phyloP scores from a whole-genome alignment of 2,113 vertebrate species.

The Clarias macrocephalus region DNA sequence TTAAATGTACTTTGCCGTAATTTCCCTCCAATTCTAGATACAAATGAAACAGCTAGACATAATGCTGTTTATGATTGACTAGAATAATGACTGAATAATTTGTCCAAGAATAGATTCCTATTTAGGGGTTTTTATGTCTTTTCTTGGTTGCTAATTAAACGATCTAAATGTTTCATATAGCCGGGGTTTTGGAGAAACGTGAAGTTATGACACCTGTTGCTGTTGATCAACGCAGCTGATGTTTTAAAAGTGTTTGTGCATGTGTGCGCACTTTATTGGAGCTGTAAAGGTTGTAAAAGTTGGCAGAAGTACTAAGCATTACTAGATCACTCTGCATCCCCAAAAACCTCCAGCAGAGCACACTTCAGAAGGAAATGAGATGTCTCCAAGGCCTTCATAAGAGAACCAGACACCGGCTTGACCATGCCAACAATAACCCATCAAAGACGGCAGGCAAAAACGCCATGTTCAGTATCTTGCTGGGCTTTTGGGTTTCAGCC shows the following conservation, averaged over 20 bases:
- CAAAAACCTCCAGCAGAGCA: slow-evolving; percentile 37
- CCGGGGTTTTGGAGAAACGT: not conserved
- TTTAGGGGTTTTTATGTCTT: not conserved
- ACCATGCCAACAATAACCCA: slow-evolving; percentile 38
- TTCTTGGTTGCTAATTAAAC: not conserved
- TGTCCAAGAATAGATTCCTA: not conserved
- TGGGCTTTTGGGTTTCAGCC: not conserved
- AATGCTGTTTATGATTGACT: too few relatives aligned
- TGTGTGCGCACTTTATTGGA: slow-evolving; percentile 21
- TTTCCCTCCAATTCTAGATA: not conserved
- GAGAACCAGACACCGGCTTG: slow-evolving; percentile 33
- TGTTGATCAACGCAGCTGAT: not conserved
- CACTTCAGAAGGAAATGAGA: slow-evolving; percentile 47
- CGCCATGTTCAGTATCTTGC: not conserved
- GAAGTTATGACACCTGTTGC: slow-evolving; percentile 2
- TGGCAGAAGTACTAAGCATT: slow-evolving; percentile 34
- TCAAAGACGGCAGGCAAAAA: slow-evolving; percentile 15
- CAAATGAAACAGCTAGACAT: not conserved
- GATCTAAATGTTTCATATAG: not conserved
- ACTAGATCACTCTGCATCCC: slow-evolving; percentile 11
- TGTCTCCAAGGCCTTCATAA: slow-evolving; percentile 39
- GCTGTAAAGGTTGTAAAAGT: slow-evolving; percentile 7
- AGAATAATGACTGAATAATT: not conserved
- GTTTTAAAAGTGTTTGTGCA: not conserved
- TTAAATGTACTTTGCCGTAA: not conserved